Evolutionary conservation across 2,113 vertebrate species (phyloP).

Genomic region (Notarius lentiginosus): DNA sequence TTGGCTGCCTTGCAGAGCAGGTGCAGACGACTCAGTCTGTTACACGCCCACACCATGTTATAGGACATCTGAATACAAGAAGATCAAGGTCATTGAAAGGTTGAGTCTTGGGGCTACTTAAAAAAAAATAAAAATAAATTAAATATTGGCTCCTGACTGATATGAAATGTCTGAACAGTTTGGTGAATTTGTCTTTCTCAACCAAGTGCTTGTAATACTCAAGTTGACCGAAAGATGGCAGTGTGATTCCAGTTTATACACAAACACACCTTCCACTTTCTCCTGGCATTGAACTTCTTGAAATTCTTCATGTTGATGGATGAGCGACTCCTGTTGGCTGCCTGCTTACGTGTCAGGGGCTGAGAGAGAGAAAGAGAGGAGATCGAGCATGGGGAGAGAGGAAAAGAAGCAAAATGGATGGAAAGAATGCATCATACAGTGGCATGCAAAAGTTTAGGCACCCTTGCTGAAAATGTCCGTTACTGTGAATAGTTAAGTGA

Average conservation of each 20-base stretch:
- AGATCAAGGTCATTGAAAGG: background rate
- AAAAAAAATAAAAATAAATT: background rate
- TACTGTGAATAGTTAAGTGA: too few relatives aligned
- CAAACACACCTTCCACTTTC: conserved; percentile 75
- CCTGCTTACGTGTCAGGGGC: conserved; percentile 70
- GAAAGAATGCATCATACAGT: background rate
- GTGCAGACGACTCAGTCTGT: conserved; percentile 62
- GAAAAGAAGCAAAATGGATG: background rate
- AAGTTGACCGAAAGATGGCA: conserved; percentile 3
- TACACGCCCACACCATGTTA: conserved; percentile 73
- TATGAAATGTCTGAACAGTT: background rate
- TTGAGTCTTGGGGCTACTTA: background rate
- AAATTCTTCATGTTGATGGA: conserved; percentile 82
- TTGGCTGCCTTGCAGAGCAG: conserved; percentile 56
- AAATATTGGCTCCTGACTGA: background rate
- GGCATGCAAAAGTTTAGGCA: too few relatives aligned
- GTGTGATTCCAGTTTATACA: conserved; percentile 1
- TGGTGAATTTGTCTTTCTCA: background rate
- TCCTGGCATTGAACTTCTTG: conserved; percentile 73
- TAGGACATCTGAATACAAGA: conserved; percentile 65
- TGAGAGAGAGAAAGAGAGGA: conserved; percentile 45
- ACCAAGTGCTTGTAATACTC: background rate
- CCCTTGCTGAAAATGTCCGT: too few relatives aligned
- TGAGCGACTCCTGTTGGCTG: conserved; percentile 68
- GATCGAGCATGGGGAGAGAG: background rate